Percentiles rank a stretch among this genome's conserved stretches.
phyloP scores from a whole-genome alignment of 2,113 vertebrate genomes.

The Neofelis nebulosa region DNA sequence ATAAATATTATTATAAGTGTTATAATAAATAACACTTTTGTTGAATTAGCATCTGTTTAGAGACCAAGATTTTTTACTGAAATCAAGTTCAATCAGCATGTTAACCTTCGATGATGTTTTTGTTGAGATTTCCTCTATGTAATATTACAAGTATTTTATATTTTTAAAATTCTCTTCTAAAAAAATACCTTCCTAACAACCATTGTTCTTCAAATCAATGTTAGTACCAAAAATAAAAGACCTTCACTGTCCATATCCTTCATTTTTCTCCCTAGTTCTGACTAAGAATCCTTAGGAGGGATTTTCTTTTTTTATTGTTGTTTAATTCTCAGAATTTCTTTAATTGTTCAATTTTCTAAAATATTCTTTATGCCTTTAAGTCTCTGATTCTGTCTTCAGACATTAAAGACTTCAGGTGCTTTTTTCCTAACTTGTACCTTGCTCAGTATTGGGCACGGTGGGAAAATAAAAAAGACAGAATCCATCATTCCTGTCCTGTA shows the following conservation, averaged over 20 bases:
- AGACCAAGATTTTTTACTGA: not conserved
- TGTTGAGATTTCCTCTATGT: not conserved
- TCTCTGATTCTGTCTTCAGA: not conserved
- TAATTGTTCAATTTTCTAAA: slow-evolving; percentile 52
- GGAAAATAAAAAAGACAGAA: not conserved
- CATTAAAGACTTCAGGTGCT: not conserved
- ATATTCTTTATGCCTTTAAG: not conserved
- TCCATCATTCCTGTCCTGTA: not conserved
- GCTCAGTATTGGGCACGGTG: not conserved
- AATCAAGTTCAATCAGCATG: not conserved
- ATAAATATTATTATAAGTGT: too few relatives aligned
- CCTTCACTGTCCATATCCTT: not conserved
- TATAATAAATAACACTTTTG: not conserved
- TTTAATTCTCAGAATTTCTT: not conserved
- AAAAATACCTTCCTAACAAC: not conserved
- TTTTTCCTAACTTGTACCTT: not conserved
- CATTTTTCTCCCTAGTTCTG: not conserved
- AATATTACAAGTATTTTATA: not conserved
- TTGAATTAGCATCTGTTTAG: not conserved
- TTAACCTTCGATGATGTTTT: not conserved
- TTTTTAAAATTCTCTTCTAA: not conserved
- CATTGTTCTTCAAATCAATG: not conserved
- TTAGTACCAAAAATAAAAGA: not conserved
- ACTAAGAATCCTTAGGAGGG: not conserved
- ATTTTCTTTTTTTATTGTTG: not conserved